Conservation (phyloP, 1,140 invertebrate genomes). For the Notospermus geniculatus region DNA sequence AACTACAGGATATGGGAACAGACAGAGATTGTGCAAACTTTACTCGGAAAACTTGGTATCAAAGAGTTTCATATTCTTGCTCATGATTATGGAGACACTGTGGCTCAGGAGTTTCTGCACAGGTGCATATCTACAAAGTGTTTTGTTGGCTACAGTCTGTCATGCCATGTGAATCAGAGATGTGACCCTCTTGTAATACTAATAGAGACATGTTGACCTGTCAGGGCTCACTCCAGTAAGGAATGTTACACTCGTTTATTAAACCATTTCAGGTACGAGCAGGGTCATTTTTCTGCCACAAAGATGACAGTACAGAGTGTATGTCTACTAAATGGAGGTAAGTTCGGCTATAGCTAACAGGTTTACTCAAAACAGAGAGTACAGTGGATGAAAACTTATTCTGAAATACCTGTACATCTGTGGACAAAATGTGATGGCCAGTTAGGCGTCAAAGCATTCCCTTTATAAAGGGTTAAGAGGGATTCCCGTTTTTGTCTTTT, state of each 20-base stretch:
- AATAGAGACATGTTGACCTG: too few relatives aligned
- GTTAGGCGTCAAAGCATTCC: too few relatives aligned
- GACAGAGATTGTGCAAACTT: slow-evolving; percentile 40
- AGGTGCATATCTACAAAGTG: slow-evolving; percentile 25
- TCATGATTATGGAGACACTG: slow-evolving; percentile 56
- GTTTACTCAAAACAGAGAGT: slow-evolving; percentile 1
- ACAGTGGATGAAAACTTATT: too few relatives aligned
- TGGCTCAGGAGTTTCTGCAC: slow-evolving; percentile 49
- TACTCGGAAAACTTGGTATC: slow-evolving; percentile 31
- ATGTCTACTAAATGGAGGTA: slow-evolving; percentile 50
- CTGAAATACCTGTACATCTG: too few relatives aligned
- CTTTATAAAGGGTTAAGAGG: too few relatives aligned
- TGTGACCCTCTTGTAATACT: too few relatives aligned
- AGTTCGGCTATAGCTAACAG: not conserved
- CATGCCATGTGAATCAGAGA: not conserved
- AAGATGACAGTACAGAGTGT: slow-evolving; percentile 25
- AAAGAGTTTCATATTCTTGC: slow-evolving; percentile 42
- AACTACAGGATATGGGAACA: slow-evolving; percentile 50
- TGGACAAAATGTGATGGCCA: too few relatives aligned
- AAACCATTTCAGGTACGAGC: not conserved
- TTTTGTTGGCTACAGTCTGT: not conserved
- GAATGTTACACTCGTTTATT: not conserved
- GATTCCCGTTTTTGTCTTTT: too few relatives aligned
- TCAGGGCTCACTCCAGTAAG: too few relatives aligned
- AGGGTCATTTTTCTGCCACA: slow-evolving; percentile 19